Percentiles rank a stretch among this genome's conserved stretches.
These are phyloP conservation scores for Conus betulinus DNA, from an alignment of 1,140 invertebrate species.

Conservation along the genomic window DNA sequence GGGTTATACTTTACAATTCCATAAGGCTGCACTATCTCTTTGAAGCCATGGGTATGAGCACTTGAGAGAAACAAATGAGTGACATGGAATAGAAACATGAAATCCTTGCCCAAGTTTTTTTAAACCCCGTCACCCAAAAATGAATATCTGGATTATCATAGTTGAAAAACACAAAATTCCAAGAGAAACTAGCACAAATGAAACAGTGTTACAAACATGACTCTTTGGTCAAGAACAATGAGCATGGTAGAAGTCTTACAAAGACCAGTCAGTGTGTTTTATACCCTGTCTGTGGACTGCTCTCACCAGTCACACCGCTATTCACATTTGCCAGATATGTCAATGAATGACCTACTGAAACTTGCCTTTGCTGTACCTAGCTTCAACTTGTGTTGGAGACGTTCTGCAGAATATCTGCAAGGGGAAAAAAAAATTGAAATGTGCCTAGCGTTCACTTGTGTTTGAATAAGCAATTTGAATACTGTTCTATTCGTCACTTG, in stretches of 20 bases:
- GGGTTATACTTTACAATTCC: too few species aligned
- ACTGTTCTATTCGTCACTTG: conserved; percentile 54
- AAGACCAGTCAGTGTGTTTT: not conserved
- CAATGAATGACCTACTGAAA: not conserved
- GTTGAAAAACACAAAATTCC: not conserved
- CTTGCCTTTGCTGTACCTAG: conserved; percentile 11
- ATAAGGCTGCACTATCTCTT: too few species aligned
- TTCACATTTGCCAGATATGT: not conserved
- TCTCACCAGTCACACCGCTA: not conserved
- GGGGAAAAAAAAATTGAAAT: not conserved
- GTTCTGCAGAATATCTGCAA: not conserved
- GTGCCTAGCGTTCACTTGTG: conserved; percentile 24
- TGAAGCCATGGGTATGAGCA: too few species aligned
- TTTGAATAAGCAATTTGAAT: not conserved
- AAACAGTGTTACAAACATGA: not conserved
- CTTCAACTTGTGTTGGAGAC: conserved; percentile 14
- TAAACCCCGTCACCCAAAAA: not conserved
- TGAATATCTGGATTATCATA: not conserved
- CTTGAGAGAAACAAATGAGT: too few species aligned
- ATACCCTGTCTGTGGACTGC: not conserved
- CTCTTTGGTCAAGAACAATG: not conserved
- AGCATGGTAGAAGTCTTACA: not conserved
- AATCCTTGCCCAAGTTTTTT: not conserved
- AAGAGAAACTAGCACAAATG: not conserved
- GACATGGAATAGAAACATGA: not conserved